phyloP scores from a whole-genome alignment of 2,797 vertebrate species.

The Alosa sapidissima region DNA sequence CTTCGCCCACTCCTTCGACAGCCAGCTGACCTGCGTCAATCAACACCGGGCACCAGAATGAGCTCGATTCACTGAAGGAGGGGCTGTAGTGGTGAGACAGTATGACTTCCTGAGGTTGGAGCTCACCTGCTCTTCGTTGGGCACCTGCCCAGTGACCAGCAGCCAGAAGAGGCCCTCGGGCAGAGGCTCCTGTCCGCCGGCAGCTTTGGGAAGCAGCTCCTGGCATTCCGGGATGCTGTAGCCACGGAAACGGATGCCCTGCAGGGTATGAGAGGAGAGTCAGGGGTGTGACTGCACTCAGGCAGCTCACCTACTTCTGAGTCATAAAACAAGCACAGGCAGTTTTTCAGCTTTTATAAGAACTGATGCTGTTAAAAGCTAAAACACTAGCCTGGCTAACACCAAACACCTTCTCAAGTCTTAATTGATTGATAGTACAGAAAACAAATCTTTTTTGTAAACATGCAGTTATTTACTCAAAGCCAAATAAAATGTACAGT shows the following conservation, averaged over 20 bases:
- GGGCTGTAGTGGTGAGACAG: neutral
- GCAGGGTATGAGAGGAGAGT: constrained; percentile 13
- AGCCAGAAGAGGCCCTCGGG: constrained; percentile 98
- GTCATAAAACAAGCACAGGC: neutral
- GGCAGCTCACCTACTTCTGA: neutral
- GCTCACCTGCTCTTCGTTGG: constrained; percentile 90
- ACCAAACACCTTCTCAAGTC: no score
- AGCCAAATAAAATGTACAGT: no score
- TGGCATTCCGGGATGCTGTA: constrained; percentile 97
- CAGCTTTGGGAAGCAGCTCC: constrained; percentile 87
- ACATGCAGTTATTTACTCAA: no score
- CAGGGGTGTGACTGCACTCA: neutral
- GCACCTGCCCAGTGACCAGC: constrained; percentile 89
- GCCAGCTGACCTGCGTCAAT: constrained; percentile 82
- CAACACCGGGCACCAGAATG: neutral
- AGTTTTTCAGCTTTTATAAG: neutral
- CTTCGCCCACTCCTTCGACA: constrained; percentile 94
- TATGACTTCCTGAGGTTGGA: neutral
- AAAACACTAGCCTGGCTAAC: neutral
- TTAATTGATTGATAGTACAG: no score
- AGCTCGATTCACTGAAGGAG: neutral
- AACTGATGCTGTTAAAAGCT: neutral
- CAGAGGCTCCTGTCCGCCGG: constrained; percentile 88
- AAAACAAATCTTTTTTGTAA: no score
- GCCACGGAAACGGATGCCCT: constrained; percentile 95